Base-by-base conservation (phyloP, 2,113 vertebrate genomes). In the Ptilorrhoa leucosticta region DNA sequence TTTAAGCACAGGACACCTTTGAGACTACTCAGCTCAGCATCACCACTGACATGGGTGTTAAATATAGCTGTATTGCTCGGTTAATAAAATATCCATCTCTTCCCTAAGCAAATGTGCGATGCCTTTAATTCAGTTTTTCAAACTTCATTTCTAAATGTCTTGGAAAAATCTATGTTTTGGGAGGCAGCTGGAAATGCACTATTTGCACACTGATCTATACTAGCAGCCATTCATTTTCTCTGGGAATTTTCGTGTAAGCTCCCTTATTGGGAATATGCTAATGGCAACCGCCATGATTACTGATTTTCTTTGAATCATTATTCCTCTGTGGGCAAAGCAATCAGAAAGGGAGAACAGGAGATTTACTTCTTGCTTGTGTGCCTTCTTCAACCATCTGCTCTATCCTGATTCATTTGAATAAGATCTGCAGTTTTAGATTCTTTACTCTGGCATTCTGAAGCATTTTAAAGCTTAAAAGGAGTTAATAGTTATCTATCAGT, bases 261-360 rank as follows among this genome's bases (percentile, higher is more conserved):
- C 97, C 98, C 98, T 99, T 99, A 99, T 99, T 99, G 98, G 98
- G 98, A 98, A 98, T 99, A 99, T 99, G 99, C 98, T 99, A 99
- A 99, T 99, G 98, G 98, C 97, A 98, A 98, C 98, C 98, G 68
- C 98, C 98, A 98, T 98, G 98, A 99, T 99, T 98, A 99, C 98
- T 98, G 98, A 98, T 99, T 99, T 99, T 98, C 98, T 99, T 99
- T 98, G 98, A 99, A 98, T 99, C 97, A 96, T 98, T 99, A 99
- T 98, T 99, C 98, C 98, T 97, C 97, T 97, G 98, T 98, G 98
- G 98, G 98, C 98, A 98, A 98, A 98, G 98, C 98, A 99, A 98
- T 99, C 98, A 98, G 98, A 98, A 98, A 98, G 97, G 97, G 98
- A 98, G 98, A 98, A 98, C 97, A 97, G 97, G 95, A 98, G 98